Conservation (phyloP, 2,888 invertebrate species). For the Anorthoa munda region DNA sequence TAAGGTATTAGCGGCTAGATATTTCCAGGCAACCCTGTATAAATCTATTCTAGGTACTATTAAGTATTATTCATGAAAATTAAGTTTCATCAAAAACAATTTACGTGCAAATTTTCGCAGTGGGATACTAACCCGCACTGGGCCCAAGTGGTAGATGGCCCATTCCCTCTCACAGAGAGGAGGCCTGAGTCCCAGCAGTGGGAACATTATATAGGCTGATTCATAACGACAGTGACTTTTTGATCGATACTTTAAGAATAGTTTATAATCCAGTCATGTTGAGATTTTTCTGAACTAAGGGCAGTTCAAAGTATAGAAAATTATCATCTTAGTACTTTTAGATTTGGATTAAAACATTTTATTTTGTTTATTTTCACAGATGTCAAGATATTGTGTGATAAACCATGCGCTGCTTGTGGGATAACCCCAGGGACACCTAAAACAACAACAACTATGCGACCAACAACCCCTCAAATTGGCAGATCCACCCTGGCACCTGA, state of each 20-base stretch:
- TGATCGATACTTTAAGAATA: background rate
- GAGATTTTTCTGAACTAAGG: background rate
- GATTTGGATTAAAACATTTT: background rate
- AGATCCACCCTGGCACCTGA: constrained; percentile 24
- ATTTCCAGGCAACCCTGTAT: too few relatives aligned
- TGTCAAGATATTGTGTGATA: constrained; percentile 53
- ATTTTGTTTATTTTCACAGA: constrained; percentile 38
- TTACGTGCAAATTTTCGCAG: too few relatives aligned
- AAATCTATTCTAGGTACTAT: too few relatives aligned
- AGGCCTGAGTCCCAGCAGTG: too few relatives aligned
- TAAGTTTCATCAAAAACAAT: too few relatives aligned
- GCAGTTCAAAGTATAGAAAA: background rate
- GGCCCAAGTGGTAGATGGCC: too few relatives aligned
- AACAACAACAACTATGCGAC: constrained; percentile 5
- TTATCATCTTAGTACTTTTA: background rate
- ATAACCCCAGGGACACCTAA: background rate
- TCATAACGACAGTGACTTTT: background rate
- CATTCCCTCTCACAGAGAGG: too few relatives aligned
- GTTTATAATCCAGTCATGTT: background rate
- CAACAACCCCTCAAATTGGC: background rate
- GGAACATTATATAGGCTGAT: too few relatives aligned
- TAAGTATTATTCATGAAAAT: too few relatives aligned
- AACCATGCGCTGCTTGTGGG: constrained; percentile 53
- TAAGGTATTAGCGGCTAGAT: too few relatives aligned
- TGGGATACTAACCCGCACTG: too few relatives aligned